phyloP scores from a whole-genome alignment of 2,888 invertebrate species.

The Caenorhabditis afra region DNA sequence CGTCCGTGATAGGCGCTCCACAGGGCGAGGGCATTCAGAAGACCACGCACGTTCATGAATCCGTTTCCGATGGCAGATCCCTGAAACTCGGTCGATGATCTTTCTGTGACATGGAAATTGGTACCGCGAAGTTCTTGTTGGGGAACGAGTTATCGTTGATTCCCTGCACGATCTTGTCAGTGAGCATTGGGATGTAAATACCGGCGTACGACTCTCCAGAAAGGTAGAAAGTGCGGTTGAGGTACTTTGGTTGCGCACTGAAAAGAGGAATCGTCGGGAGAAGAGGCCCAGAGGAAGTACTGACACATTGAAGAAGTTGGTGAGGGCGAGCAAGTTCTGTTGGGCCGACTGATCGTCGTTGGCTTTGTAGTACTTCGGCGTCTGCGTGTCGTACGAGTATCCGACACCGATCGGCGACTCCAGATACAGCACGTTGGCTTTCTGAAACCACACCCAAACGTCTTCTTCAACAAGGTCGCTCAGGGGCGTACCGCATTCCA shows the following conservation, averaged over 20 bases:
- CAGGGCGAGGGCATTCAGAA: slow-evolving; percentile 74
- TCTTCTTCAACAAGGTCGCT: neutral
- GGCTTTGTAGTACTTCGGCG: slow-evolving; percentile 58
- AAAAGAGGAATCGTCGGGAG: slow-evolving; percentile 79
- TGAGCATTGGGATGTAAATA: slow-evolving; percentile 82
- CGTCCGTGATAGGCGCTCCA: slow-evolving; percentile 78
- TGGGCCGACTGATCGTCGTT: slow-evolving; percentile 73
- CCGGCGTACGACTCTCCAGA: slow-evolving; percentile 83
- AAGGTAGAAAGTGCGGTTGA: slow-evolving; percentile 81
- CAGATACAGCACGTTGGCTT: slow-evolving; percentile 83
- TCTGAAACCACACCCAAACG: slow-evolving; percentile 71
- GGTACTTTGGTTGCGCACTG: slow-evolving; percentile 81
- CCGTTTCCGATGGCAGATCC: slow-evolving; percentile 80
- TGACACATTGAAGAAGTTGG: slow-evolving; percentile 81
- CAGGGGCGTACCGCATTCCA: slow-evolving; percentile 80
- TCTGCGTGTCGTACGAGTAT: slow-evolving; percentile 77
- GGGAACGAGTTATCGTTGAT: slow-evolving; percentile 67
- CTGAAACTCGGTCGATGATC: too few species aligned
- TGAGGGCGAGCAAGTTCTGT: slow-evolving; percentile 82
- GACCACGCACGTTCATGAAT: slow-evolving; percentile 74
- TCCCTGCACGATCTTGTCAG: slow-evolving; percentile 78
- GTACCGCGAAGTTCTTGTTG: slow-evolving; percentile 67
- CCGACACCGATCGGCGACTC: slow-evolving; percentile 82
- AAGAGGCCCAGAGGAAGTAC: slow-evolving; percentile 6
- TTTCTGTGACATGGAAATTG: too few species aligned